phyloP scores from a whole-genome alignment of 2,888 invertebrate genomes.

The Gryllus longicercus region DNA sequence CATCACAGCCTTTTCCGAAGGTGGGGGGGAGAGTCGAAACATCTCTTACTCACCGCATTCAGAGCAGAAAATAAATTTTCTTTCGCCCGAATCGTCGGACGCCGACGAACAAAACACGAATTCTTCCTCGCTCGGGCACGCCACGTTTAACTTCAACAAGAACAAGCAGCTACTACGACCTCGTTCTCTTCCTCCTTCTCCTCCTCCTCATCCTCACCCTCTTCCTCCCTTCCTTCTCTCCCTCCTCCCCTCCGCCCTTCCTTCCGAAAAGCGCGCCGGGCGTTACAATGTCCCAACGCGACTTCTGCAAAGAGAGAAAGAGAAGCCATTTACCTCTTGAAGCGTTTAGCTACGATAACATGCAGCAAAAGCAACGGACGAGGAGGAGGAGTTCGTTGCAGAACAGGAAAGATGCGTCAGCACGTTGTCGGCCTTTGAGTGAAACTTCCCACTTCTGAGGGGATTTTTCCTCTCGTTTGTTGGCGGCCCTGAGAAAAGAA shows the following conservation, averaged over 20 bases:
- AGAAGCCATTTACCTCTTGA: not conserved
- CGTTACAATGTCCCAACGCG: not conserved
- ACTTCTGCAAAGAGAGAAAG: not conserved
- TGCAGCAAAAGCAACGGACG: not conserved
- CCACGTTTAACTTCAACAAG: no score
- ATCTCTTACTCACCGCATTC: no score
- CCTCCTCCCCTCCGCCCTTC: not conserved
- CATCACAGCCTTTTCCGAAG: no score
- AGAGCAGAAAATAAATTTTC: no score
- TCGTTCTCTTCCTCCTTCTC: no score
- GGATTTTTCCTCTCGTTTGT: conserved; percentile 17
- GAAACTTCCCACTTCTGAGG: conserved; percentile 4
- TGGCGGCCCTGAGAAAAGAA: not conserved
- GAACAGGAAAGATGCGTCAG: not conserved
- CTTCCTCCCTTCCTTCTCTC: no score
- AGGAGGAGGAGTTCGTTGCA: not conserved
- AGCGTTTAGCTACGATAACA: conserved; percentile 10
- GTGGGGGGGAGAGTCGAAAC: no score
- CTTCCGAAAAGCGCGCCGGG: not conserved
- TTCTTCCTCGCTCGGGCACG: no score
- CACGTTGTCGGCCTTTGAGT: conserved; percentile 17
- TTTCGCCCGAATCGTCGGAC: no score
- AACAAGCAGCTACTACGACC: no score
- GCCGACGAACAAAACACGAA: no score
- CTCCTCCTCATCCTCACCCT: not conserved